Evolutionary conservation across 2,888 invertebrate species (phyloP), one percentile per base, ranked within the genome.

Genomic region (Conchocele bisecta): DNA sequence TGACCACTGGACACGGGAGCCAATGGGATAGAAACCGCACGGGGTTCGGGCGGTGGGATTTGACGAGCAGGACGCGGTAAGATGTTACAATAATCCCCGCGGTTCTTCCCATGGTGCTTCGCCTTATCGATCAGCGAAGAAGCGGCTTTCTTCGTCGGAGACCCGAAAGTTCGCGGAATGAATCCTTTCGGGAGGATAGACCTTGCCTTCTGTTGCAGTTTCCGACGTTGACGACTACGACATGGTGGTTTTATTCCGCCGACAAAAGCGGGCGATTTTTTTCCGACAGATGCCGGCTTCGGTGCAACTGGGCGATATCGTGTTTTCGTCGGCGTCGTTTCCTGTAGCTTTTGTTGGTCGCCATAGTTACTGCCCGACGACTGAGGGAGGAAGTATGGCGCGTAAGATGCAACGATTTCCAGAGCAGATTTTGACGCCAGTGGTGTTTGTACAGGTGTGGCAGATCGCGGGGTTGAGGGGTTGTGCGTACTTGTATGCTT

Each of bases 121-220:
- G 74, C 80, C 61, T 63, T 83, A 56, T 83, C 81, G 6, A 84
- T 71, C 3, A 86, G 74, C 28, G 69, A 68, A 1, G 79, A 79
- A 11, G 89, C 89, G 15, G 84, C 88, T 51, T 85, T 85, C 60
- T 90, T 89, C 4, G 85, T 82, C 1, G 90, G 89, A 0, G 89
- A 89, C 5, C 78, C 66, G 44, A 80, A 79, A 15, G 79, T 61
- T 29, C 83, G 83, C 11, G 86, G 54, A 5, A 87, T 73, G 65
- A 88, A 84, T 15, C 88, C 86, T 75, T 89, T 89, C 1, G 89
- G 88, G 26, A 87, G 74, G 37, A 89, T 89, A n/a, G 87, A 79
- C 11, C 83, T 79, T 3, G 84, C 88, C 57, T 88, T 75, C 50
- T 82, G 76, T 39, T 88, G 82, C 9, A 88, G 70, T 39, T 81